phyloP scores from a whole-genome alignment of 2,113 vertebrate species.

The Amblyornis subalaris region DNA sequence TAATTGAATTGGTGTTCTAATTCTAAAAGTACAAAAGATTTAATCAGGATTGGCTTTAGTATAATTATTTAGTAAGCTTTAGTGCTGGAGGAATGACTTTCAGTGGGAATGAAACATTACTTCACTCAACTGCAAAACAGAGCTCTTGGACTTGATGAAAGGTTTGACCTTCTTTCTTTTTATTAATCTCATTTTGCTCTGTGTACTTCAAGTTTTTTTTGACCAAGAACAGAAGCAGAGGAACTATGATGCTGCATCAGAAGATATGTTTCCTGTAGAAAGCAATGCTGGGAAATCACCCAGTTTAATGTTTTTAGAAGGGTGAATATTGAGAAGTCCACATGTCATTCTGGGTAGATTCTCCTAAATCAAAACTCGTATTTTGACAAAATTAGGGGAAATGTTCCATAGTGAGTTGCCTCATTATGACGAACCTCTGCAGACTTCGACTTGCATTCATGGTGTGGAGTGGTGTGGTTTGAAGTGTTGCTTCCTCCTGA shows the following conservation, averaged over 20 bases:
- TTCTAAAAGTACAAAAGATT: not conserved
- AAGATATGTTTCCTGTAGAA: not conserved
- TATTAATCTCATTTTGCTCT: not conserved
- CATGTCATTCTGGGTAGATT: not conserved
- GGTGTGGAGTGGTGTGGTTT: not conserved
- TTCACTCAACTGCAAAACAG: not conserved
- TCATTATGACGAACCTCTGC: not conserved
- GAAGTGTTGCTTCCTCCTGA: not conserved
- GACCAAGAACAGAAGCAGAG: not conserved
- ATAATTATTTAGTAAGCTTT: not conserved
- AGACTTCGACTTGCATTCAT: not conserved
- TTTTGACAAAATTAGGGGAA: not conserved
- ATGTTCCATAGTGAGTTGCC: not conserved
- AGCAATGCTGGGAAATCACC: not conserved
- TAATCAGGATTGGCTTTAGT: not conserved
- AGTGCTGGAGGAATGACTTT: not conserved
- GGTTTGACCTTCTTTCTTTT: not conserved
- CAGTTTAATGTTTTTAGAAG: not conserved
- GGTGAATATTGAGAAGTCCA: not conserved
- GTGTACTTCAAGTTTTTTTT: not conserved
- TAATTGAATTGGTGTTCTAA: not conserved
- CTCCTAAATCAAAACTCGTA: not conserved
- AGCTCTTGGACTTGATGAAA: not conserved
- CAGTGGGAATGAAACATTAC: not conserved
- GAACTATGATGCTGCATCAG: not conserved